Evolutionary conservation across 2,888 invertebrate genomes (phyloP), one percentile per base, ranked within the genome.

Genomic region (Pycnomerus fuliginosus): DNA sequence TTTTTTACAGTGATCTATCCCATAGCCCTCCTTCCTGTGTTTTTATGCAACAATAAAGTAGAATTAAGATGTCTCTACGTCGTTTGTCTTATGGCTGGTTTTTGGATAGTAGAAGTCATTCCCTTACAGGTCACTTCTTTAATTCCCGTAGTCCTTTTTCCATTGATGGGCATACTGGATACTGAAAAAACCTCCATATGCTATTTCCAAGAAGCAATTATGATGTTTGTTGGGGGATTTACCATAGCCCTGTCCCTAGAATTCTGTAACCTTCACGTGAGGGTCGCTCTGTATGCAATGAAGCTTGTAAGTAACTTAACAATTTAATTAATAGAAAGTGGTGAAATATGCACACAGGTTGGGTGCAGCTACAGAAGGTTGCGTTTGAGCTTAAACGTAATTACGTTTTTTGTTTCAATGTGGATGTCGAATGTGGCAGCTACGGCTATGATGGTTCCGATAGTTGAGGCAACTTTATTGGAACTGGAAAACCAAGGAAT

Each of bases 391-490:
- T 75, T 94, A 30, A 87, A 92, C 61, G 77, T 84, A 48, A 90
- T 91, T n/a, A 91, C 93, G 0, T 92, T 90, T 88, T 90, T 93
- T 61, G 81, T 95, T 54, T 93, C 93, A 0, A 94, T 94, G 93
- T 95, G 94, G 94, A 92, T 95, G 56, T 92, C 91, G 3, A 95
- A 95, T 69, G 94, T 93, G 0, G 94, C 94, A 1, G 91, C 90
- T 2, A 87, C 90, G 1, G 91, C 92, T 1, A 91, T 94, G 90
- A 93, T 94, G 93, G 85, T 91, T 45, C 93, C 93, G 1, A 93
- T 93, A 50, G 86, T 91, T 13, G 84, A 89, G 50, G 92, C 91
- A 16, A 89, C 92, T 2, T 72, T 93, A 3, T 80, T 84, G 60
- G 90, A 92, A 52, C 73, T 93, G 13, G 86, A 89, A 74, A 77